Percentiles rank a stretch among this genome's conserved stretches.
These are phyloP conservation scores for Athetis lepigone DNA, from an alignment of 2,888 invertebrate genomes.

Conservation along the genomic window DNA sequence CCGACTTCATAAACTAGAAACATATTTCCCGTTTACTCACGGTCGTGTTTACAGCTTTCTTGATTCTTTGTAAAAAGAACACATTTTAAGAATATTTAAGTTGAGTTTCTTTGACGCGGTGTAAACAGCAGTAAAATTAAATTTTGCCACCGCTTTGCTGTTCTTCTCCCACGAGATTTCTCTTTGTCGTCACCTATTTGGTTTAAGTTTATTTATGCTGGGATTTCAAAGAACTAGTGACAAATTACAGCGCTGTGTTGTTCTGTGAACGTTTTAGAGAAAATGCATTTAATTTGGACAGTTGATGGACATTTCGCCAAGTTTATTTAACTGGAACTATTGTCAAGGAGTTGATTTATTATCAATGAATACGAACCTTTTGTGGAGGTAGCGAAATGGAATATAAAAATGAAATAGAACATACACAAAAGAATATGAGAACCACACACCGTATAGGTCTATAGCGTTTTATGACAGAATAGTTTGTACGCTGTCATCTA, in stretches of 20 bases:
- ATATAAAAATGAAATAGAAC: slow-evolving; percentile 21
- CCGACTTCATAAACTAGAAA: slow-evolving; percentile 15
- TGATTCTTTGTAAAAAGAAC: slow-evolving; percentile 46
- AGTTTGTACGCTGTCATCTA: slow-evolving; percentile 29
- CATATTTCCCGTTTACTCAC: slow-evolving; percentile 21
- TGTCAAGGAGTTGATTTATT: slow-evolving; percentile 37
- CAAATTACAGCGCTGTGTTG: slow-evolving; percentile 49
- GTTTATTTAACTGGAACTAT: slow-evolving; percentile 20
- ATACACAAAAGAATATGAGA: slow-evolving; percentile 16
- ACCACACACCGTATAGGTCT: slow-evolving; percentile 6
- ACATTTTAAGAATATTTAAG: slow-evolving; percentile 63
- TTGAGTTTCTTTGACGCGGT: slow-evolving; percentile 65
- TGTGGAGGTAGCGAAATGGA: slow-evolving; percentile 8
- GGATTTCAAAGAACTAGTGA: slow-evolving; percentile 57
- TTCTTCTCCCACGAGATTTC: slow-evolving; percentile 63
- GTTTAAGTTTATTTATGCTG: slow-evolving; percentile 65
- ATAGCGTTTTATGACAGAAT: slow-evolving; percentile 17
- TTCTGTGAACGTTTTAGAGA: slow-evolving; percentile 33
- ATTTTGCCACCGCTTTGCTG: slow-evolving; percentile 67
- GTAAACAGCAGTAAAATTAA: slow-evolving; percentile 72
- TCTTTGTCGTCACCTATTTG: slow-evolving; percentile 58
- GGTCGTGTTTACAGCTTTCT: slow-evolving; percentile 31
- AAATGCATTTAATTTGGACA: slow-evolving; percentile 48
- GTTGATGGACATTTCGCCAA: slow-evolving; percentile 40
- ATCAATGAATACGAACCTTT: slow-evolving; percentile 8